A percentile compares a stretch with the other conserved stretches of the same genome.
Conservation (phyloP, 2,113 vertebrate species). For the Albula glossodonta region DNA sequence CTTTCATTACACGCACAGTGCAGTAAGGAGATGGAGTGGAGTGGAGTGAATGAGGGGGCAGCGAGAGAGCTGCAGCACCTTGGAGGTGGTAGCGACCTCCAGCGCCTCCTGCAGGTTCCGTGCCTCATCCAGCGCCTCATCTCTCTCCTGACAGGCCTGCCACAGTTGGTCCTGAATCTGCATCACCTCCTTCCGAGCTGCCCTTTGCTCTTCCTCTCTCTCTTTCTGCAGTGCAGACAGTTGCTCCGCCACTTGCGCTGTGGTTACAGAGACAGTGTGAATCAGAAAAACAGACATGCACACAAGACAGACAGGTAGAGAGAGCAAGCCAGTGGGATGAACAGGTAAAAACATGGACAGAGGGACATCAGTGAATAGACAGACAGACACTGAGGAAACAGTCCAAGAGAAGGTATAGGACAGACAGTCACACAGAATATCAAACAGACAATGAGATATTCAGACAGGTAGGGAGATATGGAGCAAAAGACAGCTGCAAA, state of each 20-base stretch:
- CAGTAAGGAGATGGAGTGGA: background rate
- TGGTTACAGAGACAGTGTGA: background rate
- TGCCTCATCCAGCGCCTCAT: conserved; percentile 56
- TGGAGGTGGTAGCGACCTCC: conserved; percentile 59
- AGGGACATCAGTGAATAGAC: background rate
- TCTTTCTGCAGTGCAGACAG: conserved; percentile 57
- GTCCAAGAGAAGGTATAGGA: background rate
- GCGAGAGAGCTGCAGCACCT: conserved; percentile 47
- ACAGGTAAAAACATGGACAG: background rate
- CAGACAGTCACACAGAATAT: background rate
- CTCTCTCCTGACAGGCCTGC: conserved; percentile 58
- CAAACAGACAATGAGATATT: background rate
- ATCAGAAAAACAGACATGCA: conserved; percentile 3
- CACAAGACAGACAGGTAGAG: background rate
- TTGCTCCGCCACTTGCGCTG: conserved; percentile 62
- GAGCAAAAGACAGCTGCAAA: background rate
- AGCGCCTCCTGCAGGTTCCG: conserved; percentile 60
- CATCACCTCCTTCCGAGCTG: conserved; percentile 55
- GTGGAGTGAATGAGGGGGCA: background rate
- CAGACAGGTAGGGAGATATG: background rate
- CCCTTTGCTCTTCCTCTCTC: conserved; percentile 60
- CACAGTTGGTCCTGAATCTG: conserved; percentile 59
- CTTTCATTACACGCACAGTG: background rate
- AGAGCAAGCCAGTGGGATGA: background rate
- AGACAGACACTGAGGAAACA: background rate